Percentiles rank a stretch among this genome's conserved stretches.
phyloP scores from a whole-genome alignment of 1,140 invertebrate genomes.

The Adoxophyes honmai region DNA sequence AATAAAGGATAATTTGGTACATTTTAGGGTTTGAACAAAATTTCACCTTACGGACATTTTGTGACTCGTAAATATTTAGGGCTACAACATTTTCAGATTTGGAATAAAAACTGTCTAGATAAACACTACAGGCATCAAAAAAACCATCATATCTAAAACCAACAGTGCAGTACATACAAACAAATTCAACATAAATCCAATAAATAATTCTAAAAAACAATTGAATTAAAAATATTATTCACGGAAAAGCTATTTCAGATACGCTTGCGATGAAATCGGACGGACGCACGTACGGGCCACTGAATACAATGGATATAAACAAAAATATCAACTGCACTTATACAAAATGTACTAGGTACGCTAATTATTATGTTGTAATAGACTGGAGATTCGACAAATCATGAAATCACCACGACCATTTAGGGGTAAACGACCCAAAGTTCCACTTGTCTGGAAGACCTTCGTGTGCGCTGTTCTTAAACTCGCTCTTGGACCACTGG shows the following conservation, averaged over 20 bases:
- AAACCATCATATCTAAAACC: not conserved
- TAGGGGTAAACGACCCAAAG: constrained; percentile 56
- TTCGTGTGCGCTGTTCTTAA: constrained; percentile 45
- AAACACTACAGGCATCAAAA: not conserved
- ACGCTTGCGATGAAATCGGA: constrained; percentile 7
- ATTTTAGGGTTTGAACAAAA: too few relatives aligned
- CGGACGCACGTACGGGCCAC: constrained; percentile 1
- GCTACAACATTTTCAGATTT: not conserved
- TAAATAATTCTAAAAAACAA: constrained; percentile 25
- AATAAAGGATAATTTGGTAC: too few relatives aligned
- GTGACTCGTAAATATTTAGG: not conserved
- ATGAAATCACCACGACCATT: constrained; percentile 72
- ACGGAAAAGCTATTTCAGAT: not conserved
- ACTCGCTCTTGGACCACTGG: constrained; percentile 68
- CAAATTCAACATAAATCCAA: constrained; percentile 27
- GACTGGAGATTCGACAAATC: constrained; percentile 39
- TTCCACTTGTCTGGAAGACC: constrained; percentile 67
- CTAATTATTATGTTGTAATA: constrained; percentile 21
- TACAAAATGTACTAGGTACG: too few relatives aligned
- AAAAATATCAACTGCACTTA: constrained; percentile 7
- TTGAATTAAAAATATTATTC: constrained; percentile 1
- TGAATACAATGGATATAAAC: constrained; percentile 14
- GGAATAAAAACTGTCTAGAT: not conserved
- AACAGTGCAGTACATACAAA: constrained; percentile 20
- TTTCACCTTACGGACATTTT: not conserved